Conservation (phyloP, 2,797 vertebrate species). For the Scolopax rusticola region DNA sequence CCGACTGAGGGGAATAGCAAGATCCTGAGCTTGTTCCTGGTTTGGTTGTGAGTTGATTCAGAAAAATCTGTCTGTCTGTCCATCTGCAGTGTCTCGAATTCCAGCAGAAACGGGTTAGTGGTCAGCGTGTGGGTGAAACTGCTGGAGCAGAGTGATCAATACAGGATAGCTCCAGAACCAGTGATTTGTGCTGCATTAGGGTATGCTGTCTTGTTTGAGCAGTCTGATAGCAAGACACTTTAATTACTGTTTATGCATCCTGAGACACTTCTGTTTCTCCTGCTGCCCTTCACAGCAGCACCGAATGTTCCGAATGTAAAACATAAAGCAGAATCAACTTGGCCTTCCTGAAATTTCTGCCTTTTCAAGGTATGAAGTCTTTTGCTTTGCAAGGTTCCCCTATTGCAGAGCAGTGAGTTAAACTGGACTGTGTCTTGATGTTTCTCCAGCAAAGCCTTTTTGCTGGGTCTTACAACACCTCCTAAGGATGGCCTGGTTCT, state of each 20-base stretch:
- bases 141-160: background rate
- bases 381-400: background rate
- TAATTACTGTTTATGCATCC: background rate
- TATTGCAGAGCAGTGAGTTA: fast-evolving
- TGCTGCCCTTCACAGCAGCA: background rate
- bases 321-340: fast-evolving
- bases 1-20: background rate
- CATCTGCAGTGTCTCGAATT: background rate
- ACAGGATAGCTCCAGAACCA: background rate
- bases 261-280: background rate
- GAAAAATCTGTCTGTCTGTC: background rate
- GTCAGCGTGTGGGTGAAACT: background rate
- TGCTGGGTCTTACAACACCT: background rate
- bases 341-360: background rate
- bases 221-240: background rate
- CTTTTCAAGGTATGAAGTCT: background rate
- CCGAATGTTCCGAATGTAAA: background rate
- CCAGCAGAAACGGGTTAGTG: background rate
- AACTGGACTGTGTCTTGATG: background rate
- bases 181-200: background rate
- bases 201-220: background rate
- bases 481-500: background rate
- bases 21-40: background rate
- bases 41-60: background rate
- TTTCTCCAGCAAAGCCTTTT: background rate